These are phyloP conservation scores for Eulithis testata DNA, from an alignment of 2,888 invertebrate species.

Conservation along the genomic window DNA sequence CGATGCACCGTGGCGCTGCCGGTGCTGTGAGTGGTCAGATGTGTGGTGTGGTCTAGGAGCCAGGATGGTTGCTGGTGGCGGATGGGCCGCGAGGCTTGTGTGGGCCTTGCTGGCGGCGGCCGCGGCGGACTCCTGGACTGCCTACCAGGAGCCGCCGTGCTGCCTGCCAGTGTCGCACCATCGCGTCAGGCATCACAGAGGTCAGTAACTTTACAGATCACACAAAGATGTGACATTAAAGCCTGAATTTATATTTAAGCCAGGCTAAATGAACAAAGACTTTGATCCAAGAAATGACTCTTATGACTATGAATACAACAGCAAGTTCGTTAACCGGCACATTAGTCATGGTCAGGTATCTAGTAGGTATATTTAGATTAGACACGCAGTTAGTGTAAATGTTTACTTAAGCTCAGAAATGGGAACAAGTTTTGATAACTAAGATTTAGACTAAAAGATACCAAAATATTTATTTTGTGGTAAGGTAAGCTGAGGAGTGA, in stretches of 20 bases:
- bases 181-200: conserved; percentile 87
- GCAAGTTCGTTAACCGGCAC: conserved; percentile 50
- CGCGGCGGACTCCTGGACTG: conserved; percentile 86
- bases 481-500: no score
- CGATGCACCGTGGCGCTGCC: conserved; percentile 48
- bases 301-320: conserved; percentile 33
- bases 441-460: neutral
- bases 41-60: conserved; percentile 47
- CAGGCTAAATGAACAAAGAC: neutral
- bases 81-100: conserved; percentile 67
- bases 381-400: conserved; percentile 46
- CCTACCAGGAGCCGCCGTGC: conserved; percentile 87
- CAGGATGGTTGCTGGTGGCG: conserved; percentile 60
- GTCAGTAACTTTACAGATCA: conserved; percentile 61
- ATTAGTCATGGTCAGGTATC: conserved; percentile 52
- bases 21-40: conserved; percentile 59
- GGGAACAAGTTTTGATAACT: conserved; percentile 15
- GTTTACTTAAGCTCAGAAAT: conserved; percentile 42
- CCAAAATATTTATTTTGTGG: no score
- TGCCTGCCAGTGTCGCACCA: conserved; percentile 85
- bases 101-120: conserved; percentile 74
- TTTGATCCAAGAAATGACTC: conserved; percentile 27
- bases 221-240: neutral
- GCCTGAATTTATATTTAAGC: neutral
- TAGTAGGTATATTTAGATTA: conserved; percentile 41